Base-by-base conservation (phyloP, 2,113 vertebrate species). In the Hippocampus abdominalis region DNA sequence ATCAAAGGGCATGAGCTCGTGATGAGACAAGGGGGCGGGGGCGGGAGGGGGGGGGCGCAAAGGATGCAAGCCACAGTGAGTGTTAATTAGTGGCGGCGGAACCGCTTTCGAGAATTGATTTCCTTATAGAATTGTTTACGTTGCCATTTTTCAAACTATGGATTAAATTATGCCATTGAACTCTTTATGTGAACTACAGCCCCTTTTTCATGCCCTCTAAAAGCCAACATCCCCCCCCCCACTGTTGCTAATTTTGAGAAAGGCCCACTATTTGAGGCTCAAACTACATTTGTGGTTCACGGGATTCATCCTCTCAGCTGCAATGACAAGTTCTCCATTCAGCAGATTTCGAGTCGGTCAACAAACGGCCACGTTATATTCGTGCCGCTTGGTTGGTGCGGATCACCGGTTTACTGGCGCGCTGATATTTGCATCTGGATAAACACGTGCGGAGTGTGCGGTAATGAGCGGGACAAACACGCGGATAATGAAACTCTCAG, bases 371-470 rank as follows among this genome's bases (percentile, higher is more conserved):
- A 13, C 16, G 6, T 63, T 69, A n/a, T 61, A 75, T 74, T 53
- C 71, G 54, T 32, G 36, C 44, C 21, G 44, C 69, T n/a, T 23
- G 21, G 51, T 23, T 23, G 11, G 48, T 18, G 18, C 3, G 48
- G 48, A 18, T 49, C 29, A 32, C 21, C 3, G 25, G 13, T 59
- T 27, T 59, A 59, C 13, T 27, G 25, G 56, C 56, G 18, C 51
- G 46, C 60, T 60, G 51, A 65, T 77, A 69, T 79, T 81, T 79
- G 67, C 77, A 75, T 79, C 62, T 76, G 73, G 74, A 53, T 73
- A 85, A 86, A 84, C 75, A 82, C 82, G 85, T 81, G 71, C 69
- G 76, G 76, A 73, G 62, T 42, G 66, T 74, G 67, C 20, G 63
- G 65, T 79, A 76, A 81, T 79, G 73, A 75, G 51, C 53, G 64